phyloP scores from a whole-genome alignment of 2,888 invertebrate genomes.

The Shargacucullia verbasci region DNA sequence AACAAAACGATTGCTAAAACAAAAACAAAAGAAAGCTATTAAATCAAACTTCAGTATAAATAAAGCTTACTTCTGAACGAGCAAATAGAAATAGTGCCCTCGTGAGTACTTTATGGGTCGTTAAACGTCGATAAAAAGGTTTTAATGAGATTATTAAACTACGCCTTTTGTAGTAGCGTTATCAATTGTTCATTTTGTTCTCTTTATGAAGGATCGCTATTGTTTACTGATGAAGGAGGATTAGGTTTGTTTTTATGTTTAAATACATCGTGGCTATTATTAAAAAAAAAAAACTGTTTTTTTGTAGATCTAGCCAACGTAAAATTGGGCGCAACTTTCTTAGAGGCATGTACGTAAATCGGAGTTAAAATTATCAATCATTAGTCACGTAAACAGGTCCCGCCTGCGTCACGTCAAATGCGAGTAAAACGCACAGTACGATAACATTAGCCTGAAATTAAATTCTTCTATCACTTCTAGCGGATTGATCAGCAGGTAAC shows the following conservation, averaged over 20 bases:
- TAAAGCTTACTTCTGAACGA: constrained; percentile 64
- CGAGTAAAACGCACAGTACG: too few relatives aligned
- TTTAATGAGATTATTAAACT: constrained; percentile 81
- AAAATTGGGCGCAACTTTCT: too few relatives aligned
- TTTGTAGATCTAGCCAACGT: background rate
- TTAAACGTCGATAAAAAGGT: constrained; percentile 80
- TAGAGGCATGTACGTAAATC: too few relatives aligned
- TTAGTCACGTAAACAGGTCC: too few relatives aligned
- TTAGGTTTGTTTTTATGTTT: constrained; percentile 14
- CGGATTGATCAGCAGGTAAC: too few relatives aligned
- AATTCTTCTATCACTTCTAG: too few relatives aligned
- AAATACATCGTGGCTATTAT: background rate
- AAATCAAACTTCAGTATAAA: constrained; percentile 68
- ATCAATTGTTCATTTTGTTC: constrained; percentile 61
- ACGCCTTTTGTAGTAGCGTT: constrained; percentile 56
- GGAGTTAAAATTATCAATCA: too few relatives aligned
- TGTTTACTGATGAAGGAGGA: constrained; percentile 39
- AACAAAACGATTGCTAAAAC: constrained; percentile 49
- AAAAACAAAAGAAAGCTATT: constrained; percentile 68
- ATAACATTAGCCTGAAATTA: too few relatives aligned
- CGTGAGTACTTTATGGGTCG: constrained; percentile 80
- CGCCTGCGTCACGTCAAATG: too few relatives aligned
- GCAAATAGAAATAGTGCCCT: constrained; percentile 77
- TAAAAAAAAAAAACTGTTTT: background rate
- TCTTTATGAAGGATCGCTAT: constrained; percentile 45